Base-by-base conservation (phyloP, 2,797 vertebrate genomes). In the Balearica regulorum region DNA sequence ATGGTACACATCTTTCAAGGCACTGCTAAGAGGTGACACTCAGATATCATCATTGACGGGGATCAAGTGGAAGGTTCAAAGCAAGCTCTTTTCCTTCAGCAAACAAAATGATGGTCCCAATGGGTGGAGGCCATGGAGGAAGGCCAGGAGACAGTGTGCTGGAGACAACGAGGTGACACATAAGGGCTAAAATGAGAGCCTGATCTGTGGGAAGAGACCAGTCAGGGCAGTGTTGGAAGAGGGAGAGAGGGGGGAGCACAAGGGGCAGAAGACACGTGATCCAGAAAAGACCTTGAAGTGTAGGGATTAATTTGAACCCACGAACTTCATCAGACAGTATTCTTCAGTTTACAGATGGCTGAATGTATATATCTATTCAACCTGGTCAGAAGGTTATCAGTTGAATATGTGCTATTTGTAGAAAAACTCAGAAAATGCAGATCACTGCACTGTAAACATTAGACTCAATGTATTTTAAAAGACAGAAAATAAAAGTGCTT, bases 61-160 rank as follows among this genome's bases (percentile, higher is more conserved):
- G 70, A 68, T 83, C 90, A 79, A 93, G 64, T 77, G 60, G 55
- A 87, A 87, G n/a, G 70, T 79, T 97, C 80, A 87, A 89, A 82
- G 39, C 26, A 82, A 90, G 12, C 29, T 89, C 49, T 90, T 86
- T 76, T 69, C 31, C 62, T 82, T 82, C 31, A 54, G 55, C 54
- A 88, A 75, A 86, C 13, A 64, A 81, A 93, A 76, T 0, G 0
- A 35, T 58, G 21, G 17, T 82, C 48, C 35, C 46, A 24, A 16
- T 43, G 51, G 33, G 37, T 64, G 37, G 18, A 88, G 44, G 39
- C 48, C 48, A 43, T 26, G 35, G 58, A 86, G 43, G 68, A 88
- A 95, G 72, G 72, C 70, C 48, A 62, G 60, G 71, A 70, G 20
- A 84, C 6, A 61, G 60, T 0, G 0, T 46, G 29, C 66, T 88